phyloP scores from a whole-genome alignment of 2,888 invertebrate species.

The Acronicta psi region DNA sequence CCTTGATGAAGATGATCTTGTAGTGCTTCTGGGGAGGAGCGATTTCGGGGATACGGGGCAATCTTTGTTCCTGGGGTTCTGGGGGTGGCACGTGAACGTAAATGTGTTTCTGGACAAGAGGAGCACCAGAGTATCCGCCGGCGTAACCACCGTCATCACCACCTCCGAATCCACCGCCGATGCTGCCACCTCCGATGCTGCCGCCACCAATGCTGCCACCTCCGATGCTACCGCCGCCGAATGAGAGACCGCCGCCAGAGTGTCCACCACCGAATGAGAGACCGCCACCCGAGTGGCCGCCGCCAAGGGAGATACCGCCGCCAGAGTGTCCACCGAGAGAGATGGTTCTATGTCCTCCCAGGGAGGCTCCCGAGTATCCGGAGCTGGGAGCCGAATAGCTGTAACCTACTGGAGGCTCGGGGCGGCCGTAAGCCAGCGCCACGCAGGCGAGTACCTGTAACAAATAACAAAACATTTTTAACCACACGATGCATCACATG shows the following conservation, averaged over 20 bases:
- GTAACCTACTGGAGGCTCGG: constrained; percentile 87
- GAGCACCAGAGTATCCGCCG: constrained; percentile 86
- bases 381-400: constrained; percentile 80
- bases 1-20: constrained; percentile 98
- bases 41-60: constrained; percentile 90
- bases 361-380: constrained; percentile 69
- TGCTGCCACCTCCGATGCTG: constrained; percentile 58
- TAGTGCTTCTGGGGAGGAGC: constrained; percentile 95
- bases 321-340: constrained; percentile 54
- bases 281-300: constrained; percentile 67
- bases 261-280: constrained; percentile 71
- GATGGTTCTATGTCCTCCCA: constrained; percentile 49
- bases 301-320: constrained; percentile 66
- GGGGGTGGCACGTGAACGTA: constrained; percentile 97
- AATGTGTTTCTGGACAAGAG: constrained; percentile 95
- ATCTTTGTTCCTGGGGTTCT: constrained; percentile 93
- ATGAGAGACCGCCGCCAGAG: constrained; percentile 65
- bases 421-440: constrained; percentile 84
- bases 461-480: constrained; percentile 49
- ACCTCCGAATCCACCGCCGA: constrained; percentile 67
- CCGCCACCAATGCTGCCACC: constrained; percentile 58
- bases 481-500: constrained; percentile 1
- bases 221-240: constrained; percentile 63
- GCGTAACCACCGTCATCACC: constrained; percentile 80
- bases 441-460: constrained; percentile 85